Conservation (phyloP, 2,797 vertebrate genomes). For the Epinephelus awoara region DNA sequence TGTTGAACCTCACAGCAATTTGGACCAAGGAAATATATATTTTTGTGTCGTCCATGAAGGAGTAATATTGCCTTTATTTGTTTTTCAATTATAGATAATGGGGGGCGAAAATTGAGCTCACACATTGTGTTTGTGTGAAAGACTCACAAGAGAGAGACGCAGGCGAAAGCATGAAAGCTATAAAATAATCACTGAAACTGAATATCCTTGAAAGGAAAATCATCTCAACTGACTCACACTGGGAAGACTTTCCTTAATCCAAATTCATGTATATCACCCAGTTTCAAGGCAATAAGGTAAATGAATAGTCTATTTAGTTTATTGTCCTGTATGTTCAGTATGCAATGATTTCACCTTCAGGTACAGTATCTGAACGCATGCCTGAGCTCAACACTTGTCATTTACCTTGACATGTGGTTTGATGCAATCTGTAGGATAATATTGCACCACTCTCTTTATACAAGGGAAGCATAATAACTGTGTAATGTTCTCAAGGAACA, state of each 20-base stretch:
- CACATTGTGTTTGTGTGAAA: constrained; percentile 3
- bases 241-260: background rate
- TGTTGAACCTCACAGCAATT: constrained; percentile 51
- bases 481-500: background rate
- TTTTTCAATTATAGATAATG: constrained; percentile 74
- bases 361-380: background rate
- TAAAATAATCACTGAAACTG: constrained; percentile 21
- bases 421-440: constrained; percentile 23
- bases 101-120: constrained; percentile 39
- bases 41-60: constrained; percentile 31
- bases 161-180: constrained; percentile 8
- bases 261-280: background rate
- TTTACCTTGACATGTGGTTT: constrained; percentile 7
- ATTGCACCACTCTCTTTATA: constrained; percentile 1
- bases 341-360: background rate
- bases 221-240: background rate
- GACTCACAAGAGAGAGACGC: background rate
- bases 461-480: background rate
- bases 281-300: background rate
- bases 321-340: background rate
- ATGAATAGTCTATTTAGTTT: background rate
- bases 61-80: constrained; percentile 61
- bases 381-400: background rate
- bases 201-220: constrained; percentile 9
- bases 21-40: constrained; percentile 39